A percentile compares a stretch with the other conserved stretches of the same genome.
phyloP scores from a whole-genome alignment of 2,888 invertebrate species.

The Sphecodes monilicornis region DNA sequence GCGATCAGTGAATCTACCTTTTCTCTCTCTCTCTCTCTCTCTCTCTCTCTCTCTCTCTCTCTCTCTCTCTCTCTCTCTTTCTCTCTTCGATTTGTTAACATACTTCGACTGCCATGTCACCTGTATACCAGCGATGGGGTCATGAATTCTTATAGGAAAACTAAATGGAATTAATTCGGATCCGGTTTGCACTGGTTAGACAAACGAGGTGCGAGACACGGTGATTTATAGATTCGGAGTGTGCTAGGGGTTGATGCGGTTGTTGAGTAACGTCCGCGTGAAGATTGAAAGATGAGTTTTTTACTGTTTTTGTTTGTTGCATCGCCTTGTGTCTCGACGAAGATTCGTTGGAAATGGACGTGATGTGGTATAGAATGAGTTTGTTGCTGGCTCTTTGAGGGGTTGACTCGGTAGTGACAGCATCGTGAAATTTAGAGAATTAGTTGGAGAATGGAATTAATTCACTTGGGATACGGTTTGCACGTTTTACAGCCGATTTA shows the following conservation, averaged over 20 bases:
- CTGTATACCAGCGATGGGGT: not conserved
- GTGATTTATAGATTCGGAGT: not conserved
- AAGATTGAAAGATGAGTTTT: no score
- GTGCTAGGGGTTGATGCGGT: not conserved
- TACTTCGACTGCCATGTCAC: constrained; percentile 4
- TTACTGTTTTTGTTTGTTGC: no score
- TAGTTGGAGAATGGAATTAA: not conserved
- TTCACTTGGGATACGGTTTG: not conserved
- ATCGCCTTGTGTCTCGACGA: no score
- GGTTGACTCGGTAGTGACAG: not conserved
- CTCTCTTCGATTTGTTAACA: not conserved
- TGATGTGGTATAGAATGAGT: no score
- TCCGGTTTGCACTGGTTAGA: not conserved
- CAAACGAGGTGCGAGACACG: not conserved
- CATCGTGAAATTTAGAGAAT: not conserved
- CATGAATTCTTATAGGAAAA: constrained; percentile 7
- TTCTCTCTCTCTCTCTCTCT: not conserved
- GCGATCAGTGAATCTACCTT: not conserved
- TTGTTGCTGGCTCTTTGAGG: no score
- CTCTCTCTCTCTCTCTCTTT: not conserved
- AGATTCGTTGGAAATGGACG: no score
- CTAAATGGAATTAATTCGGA: not conserved
- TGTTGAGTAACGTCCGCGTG: no score
- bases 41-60: not conserved
- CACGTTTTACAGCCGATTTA: no score